Percentiles rank a stretch among this genome's conserved stretches.
Evolutionary conservation across 1,140 invertebrate species (phyloP).

Genomic region (Coenobita brevimanus): DNA sequence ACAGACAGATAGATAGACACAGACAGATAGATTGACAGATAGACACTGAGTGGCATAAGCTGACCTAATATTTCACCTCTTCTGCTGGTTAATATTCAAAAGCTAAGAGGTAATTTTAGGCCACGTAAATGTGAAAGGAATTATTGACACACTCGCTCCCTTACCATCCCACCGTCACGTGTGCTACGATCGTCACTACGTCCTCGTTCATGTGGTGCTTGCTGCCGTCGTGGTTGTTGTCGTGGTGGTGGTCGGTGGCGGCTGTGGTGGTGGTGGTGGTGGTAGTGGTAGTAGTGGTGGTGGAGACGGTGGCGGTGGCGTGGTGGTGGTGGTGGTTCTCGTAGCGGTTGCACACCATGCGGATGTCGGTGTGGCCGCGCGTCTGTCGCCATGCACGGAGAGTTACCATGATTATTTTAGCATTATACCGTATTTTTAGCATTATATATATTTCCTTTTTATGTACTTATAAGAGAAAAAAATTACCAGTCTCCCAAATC

Average conservation of each 20-base stretch:
- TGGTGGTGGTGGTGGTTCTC: slow-evolving; percentile 53
- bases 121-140: too few relatives aligned
- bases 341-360: slow-evolving; percentile 64
- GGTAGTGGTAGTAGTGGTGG: slow-evolving; percentile 38
- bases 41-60: too few relatives aligned
- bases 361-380: slow-evolving; percentile 66
- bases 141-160: slow-evolving; percentile 68
- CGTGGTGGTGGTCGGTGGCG: slow-evolving; percentile 74
- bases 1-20: too few relatives aligned
- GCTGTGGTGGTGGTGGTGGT: slow-evolving; percentile 49
- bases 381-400: slow-evolving; percentile 29
- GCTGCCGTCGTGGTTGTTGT: slow-evolving; percentile 75
- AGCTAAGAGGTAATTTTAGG: too few relatives aligned
- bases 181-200: slow-evolving; percentile 76
- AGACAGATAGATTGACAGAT: background rate
- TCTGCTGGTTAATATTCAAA: too few relatives aligned
- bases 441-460: too few relatives aligned
- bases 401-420: too few relatives aligned
- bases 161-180: slow-evolving; percentile 86
- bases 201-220: slow-evolving; percentile 41
- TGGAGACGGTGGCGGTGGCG: slow-evolving; percentile 6
- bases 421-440: too few relatives aligned
- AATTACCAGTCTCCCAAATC: too few relatives aligned
- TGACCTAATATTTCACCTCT: too few relatives aligned
- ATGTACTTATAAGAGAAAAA: too few relatives aligned